Conservation (phyloP, 1,140 invertebrate species). For the Pemphigus obesinymphae region DNA sequence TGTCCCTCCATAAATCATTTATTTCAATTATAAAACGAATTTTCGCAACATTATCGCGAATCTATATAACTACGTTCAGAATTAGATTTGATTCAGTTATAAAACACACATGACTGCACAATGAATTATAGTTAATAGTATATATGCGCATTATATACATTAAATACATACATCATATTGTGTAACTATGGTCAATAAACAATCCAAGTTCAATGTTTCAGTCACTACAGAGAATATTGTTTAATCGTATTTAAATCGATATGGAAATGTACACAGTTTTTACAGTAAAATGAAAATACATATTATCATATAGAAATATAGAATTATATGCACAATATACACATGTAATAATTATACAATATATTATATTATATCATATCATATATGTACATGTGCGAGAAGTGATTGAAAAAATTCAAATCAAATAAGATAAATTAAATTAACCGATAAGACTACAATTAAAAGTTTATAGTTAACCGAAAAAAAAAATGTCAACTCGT, state of each 20-base stretch:
- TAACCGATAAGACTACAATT: no score
- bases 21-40: neutral
- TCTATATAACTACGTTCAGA: neutral
- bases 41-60: neutral
- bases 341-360: no score
- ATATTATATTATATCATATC: no score
- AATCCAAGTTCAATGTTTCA: neutral
- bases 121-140: neutral
- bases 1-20: neutral
- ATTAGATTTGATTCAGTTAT: conserved; percentile 2
- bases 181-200: neutral
- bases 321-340: no score
- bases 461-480: no score
- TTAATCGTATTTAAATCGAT: neutral
- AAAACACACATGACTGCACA: conserved; percentile 15
- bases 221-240: neutral
- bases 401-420: no score
- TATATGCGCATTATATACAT: neutral
- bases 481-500: no score
- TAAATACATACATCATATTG: neutral
- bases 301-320: no score
- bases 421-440: no score
- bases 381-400: no score
- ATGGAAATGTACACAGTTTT: neutral
- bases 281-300: no score